A percentile compares a stretch with the other conserved stretches of the same genome.
Conservation (phyloP, 2,888 invertebrate genomes). For the Mesorhabditis belari region DNA sequence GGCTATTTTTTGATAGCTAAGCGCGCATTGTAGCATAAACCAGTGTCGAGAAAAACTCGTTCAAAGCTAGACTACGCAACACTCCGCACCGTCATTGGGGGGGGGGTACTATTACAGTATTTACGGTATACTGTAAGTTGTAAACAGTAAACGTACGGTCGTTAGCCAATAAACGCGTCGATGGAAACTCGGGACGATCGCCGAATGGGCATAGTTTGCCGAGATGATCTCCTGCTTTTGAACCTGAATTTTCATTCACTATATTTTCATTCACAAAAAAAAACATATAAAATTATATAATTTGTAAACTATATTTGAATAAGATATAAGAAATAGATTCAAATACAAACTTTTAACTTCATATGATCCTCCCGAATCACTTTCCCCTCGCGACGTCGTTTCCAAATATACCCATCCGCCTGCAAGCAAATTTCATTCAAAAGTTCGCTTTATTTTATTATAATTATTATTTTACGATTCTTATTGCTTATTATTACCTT, state of each 20-base stretch:
- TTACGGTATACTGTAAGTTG: too few species aligned
- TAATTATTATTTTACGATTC: too few species aligned
- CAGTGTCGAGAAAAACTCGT: too few species aligned
- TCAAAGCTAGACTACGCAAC: too few species aligned
- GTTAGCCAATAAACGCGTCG: slow-evolving; percentile 94
- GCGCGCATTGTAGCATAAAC: too few species aligned
- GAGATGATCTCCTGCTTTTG: slow-evolving; percentile 73
- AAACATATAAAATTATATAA: too few species aligned
- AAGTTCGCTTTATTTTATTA: neutral
- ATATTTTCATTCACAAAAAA: too few species aligned
- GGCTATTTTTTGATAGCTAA: too few species aligned
- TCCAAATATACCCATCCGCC: slow-evolving; percentile 64
- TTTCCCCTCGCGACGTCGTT: slow-evolving; percentile 93
- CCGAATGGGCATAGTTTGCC: slow-evolving; percentile 97
- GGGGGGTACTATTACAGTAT: too few species aligned
- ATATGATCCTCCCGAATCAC: slow-evolving; percentile 97
- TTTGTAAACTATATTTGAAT: neutral
- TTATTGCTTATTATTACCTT: too few species aligned
- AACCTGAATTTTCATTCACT: slow-evolving; percentile 11
- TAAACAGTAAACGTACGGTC: slow-evolving; percentile 57
- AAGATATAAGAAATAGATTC: neutral
- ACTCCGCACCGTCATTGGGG: too few species aligned
- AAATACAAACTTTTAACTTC: slow-evolving; percentile 78
- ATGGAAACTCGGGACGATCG: slow-evolving; percentile 95
- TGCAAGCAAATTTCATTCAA: too few species aligned